These are phyloP conservation scores for Schizothorax lantsangensis DNA, from an alignment of 2,797 vertebrate species.

Conservation along the genomic window DNA sequence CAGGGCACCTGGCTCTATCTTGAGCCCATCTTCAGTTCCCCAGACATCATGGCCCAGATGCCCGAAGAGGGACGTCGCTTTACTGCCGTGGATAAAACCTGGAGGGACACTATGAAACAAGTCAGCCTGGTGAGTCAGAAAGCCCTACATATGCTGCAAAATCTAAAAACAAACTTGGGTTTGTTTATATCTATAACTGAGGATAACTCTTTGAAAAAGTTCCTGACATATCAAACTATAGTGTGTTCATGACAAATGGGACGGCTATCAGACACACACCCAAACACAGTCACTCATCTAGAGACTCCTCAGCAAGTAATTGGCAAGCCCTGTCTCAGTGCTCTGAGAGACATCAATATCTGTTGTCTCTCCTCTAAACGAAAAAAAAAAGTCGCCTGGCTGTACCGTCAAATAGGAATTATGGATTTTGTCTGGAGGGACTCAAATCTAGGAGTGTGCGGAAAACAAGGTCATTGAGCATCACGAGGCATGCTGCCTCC, in stretches of 20 bases:
- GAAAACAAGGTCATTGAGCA: constrained; percentile 74
- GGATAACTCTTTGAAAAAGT: constrained; percentile 21
- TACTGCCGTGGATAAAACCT: constrained; percentile 84
- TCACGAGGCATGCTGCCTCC: constrained; percentile 50
- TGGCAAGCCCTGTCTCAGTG: constrained; percentile 75
- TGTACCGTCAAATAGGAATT: constrained; percentile 80
- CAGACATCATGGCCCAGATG: constrained; percentile 91
- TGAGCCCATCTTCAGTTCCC: constrained; percentile 91
- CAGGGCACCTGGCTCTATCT: constrained; percentile 90
- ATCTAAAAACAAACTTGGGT: constrained; percentile 14
- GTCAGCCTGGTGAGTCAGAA: constrained; percentile 76
- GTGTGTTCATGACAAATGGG: constrained; percentile 42
- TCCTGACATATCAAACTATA: constrained; percentile 12
- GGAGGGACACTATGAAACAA: constrained; percentile 85
- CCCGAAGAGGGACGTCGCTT: constrained; percentile 86
- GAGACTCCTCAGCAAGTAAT: constrained; percentile 75
- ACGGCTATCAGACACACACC: constrained; percentile 16
- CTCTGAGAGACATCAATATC: constrained; percentile 80
- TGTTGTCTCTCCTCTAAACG: constrained; percentile 69
- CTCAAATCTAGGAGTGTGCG: constrained; percentile 68
- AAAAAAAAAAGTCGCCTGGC: constrained; percentile 65
- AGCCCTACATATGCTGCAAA: background rate
- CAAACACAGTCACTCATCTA: constrained; percentile 39
- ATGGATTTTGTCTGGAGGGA: constrained; percentile 82
- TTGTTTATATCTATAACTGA: constrained; percentile 24